Percentiles rank a stretch among this genome's conserved stretches.
Evolutionary conservation across 2,888 invertebrate genomes (phyloP).

Genomic region (Blastobasis adustella): DNA sequence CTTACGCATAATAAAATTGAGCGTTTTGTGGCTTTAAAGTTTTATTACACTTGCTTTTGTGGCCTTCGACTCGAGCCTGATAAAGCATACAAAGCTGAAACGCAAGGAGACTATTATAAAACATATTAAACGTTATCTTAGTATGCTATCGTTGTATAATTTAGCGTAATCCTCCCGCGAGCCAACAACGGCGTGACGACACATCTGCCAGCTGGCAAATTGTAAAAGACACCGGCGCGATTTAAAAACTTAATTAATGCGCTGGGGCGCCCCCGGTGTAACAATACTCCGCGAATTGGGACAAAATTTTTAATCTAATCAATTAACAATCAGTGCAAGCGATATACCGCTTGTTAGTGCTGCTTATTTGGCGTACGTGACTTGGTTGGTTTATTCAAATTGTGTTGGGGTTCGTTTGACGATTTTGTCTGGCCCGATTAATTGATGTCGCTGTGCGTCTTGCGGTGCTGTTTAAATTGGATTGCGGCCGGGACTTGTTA

Average conservation of each 20-base stretch:
- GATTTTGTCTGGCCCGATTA: constrained; percentile 55
- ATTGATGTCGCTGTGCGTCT: constrained; percentile 47
- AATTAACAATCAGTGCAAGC: constrained; percentile 75
- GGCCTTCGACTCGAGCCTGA: no score
- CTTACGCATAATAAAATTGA: constrained; percentile 6
- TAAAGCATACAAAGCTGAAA: no score
- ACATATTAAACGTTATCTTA: no score
- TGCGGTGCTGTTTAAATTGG: constrained; percentile 8
- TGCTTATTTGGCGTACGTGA: constrained; percentile 72
- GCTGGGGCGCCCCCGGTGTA: constrained; percentile 40
- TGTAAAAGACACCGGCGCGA: constrained; percentile 61
- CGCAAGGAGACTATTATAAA: no score
- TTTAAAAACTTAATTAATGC: constrained; percentile 59
- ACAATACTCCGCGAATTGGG: constrained; percentile 63
- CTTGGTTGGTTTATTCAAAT: constrained; percentile 62
- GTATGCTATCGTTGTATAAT: no score
- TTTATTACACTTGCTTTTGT: constrained; percentile 21
- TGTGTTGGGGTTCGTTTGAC: constrained; percentile 54
- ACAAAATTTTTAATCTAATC: constrained; percentile 73
- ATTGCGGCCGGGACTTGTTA: background rate
- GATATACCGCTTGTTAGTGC: constrained; percentile 72
- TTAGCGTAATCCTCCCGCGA: no score
- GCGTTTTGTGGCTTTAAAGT: no score
- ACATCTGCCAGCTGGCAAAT: constrained; percentile 52
- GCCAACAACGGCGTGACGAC: constrained; percentile 12